Evolutionary conservation across 1,140 invertebrate species (phyloP), one percentile per base, ranked within the genome.

Genomic region (Tetragnatha versicolor): DNA sequence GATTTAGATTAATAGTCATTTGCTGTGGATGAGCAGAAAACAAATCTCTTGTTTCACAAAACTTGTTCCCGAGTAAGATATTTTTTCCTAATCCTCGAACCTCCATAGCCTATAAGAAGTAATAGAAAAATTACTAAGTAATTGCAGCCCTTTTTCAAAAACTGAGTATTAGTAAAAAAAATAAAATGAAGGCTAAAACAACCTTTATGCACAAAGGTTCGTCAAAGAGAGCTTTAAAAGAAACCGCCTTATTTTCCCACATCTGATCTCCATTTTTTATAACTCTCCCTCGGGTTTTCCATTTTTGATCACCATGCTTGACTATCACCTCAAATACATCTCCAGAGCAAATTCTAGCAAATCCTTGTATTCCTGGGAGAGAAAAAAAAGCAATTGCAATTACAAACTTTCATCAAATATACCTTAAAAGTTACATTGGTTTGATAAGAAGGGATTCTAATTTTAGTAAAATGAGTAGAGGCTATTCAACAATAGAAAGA

Each of bases 1-100:
- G 84, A 83, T 91, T 91, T 73, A 91, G 85, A 83, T 89, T 90
- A 83, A 91, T 88, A 3, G 90, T 90, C 88, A 91, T 89, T 27
- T 90, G 84, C 82, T 91, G 90, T n/a, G 89, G 88, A 72, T 90
- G 87, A 33, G 89, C 85, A 27, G 87, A 88, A 82, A 90, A 90
- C 22, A 91, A 85, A 72, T 90, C 89, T 61, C 87, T 86, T 10
- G 88, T 89, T 81, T 91, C 90, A 85, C 90, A 91, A 79, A 86
- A 87, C 82, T 90, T 89, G 82, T 90, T 88, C 29, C 89, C 90
- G 20, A 91, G 84, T 7, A 88, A 51, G 35, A 86, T 84, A 17
- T 85, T 86, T 82, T 88, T 88, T 3, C 83, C 83, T 55, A 90
- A 86, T 20, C 87, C 84, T 69, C 86, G 83, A 14, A 88, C 84